A percentile compares a stretch with the other conserved stretches of the same genome.
phyloP scores from a whole-genome alignment of 2,797 vertebrate genomes.

The Cirrhinus mrigala region DNA sequence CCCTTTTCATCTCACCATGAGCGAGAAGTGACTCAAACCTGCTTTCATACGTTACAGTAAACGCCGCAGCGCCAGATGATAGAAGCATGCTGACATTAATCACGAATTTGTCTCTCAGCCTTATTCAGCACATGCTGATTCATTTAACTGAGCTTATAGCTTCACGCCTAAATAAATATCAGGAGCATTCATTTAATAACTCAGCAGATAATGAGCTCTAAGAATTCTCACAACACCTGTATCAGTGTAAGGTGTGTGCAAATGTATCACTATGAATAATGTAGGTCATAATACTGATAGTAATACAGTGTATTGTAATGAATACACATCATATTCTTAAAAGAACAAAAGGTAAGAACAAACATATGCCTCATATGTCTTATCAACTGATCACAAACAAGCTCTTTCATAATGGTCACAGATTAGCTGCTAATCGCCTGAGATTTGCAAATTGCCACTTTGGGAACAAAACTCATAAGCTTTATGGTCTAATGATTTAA shows the following conservation, averaged over 20 bases:
- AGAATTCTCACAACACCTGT: background rate
- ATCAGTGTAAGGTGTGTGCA: background rate
- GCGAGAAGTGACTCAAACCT: constrained; percentile 2
- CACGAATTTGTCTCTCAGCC: constrained; percentile 2
- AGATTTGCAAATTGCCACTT: background rate
- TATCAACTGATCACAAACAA: background rate
- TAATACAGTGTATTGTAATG: background rate
- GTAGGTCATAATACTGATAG: background rate
- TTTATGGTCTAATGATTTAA: background rate
- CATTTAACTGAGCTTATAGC: background rate
- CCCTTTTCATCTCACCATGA: constrained; percentile 21
- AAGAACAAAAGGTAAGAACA: background rate
- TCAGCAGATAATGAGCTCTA: background rate
- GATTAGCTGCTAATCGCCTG: background rate
- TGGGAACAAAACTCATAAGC: background rate
- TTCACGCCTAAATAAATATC: background rate
- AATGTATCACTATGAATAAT: background rate
- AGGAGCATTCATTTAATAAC: background rate
- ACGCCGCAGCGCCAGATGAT: background rate
- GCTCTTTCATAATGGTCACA: background rate
- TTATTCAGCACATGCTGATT: constrained; percentile 14
- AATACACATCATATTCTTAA: background rate
- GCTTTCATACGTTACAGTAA: constrained; percentile 22
- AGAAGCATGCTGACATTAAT: constrained; percentile 8
- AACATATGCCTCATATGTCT: background rate